Conservation (phyloP, 1,140 invertebrate genomes). For the Schlechtendalia chinensis region DNA sequence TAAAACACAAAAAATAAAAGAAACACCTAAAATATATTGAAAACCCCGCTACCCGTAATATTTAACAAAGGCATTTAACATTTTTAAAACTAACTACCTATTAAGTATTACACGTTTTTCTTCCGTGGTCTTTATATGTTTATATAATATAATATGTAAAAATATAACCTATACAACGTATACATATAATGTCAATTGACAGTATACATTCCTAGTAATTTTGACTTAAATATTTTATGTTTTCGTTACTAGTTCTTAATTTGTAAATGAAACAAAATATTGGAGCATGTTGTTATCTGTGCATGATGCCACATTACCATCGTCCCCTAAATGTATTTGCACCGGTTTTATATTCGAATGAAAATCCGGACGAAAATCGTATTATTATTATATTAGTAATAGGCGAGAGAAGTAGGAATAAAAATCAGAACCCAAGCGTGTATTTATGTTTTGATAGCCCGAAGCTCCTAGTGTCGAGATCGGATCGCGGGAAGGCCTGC, state of each 20-base stretch:
- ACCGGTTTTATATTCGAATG: constrained; percentile 42
- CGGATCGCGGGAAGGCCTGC: constrained; percentile 40
- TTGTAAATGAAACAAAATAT: not conserved
- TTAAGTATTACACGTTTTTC: no score
- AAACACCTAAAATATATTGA: no score
- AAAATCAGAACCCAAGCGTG: constrained; percentile 33
- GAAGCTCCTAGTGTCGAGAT: constrained; percentile 46
- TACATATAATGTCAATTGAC: not conserved
- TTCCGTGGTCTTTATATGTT: not conserved
- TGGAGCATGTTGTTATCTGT: not conserved
- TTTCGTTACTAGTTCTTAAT: not conserved
- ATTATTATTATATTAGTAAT: constrained; percentile 31
- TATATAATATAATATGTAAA: not conserved
- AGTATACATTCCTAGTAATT: not conserved
- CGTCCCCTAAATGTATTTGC: constrained; percentile 38
- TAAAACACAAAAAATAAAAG: no score
- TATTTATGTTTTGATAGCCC: constrained; percentile 48
- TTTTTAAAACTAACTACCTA: no score
- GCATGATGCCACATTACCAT: not conserved
- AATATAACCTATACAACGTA: not conserved
- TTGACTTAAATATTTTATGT: not conserved
- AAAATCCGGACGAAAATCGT: constrained; percentile 24
- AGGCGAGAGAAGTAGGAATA: constrained; percentile 22
- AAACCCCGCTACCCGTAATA: no score
- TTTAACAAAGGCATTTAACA: no score